Conservation (phyloP, 2,888 invertebrate genomes). For the Patella depressa region DNA sequence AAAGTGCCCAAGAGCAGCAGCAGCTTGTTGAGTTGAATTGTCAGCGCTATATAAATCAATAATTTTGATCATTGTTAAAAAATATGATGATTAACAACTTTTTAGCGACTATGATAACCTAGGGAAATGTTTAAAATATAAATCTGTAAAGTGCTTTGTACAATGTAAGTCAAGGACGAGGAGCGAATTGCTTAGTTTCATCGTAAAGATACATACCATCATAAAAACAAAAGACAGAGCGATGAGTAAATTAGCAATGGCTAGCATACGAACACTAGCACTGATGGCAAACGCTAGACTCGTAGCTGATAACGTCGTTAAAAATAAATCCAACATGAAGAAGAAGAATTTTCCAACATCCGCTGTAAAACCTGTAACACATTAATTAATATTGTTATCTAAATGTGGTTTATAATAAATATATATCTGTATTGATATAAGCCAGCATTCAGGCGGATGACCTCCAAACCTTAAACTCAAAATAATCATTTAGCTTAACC, state of each 20-base stretch:
- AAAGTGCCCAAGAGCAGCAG: too few relatives aligned
- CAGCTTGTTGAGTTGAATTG: too few relatives aligned
- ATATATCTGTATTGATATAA: not conserved
- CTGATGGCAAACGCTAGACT: constrained; percentile 66
- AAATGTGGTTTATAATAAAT: not conserved
- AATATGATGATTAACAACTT: too few relatives aligned
- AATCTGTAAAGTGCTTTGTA: not conserved
- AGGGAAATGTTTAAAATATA: not conserved
- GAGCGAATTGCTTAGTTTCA: too few relatives aligned
- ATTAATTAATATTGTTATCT: not conserved
- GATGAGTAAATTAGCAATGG: constrained; percentile 66
- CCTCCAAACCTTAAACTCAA: too few relatives aligned
- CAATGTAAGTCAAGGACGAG: not conserved
- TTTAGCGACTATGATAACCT: not conserved
- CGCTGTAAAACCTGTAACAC: constrained; percentile 52
- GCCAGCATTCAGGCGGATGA: not conserved
- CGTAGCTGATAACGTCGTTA: constrained; percentile 67
- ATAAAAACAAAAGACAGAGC: constrained; percentile 68
- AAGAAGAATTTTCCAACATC: constrained; percentile 63
- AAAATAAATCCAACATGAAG: constrained; percentile 61
- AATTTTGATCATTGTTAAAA: too few relatives aligned
- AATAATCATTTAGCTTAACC: not conserved
- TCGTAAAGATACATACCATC: constrained; percentile 61
- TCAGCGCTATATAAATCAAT: too few relatives aligned
- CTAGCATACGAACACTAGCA: constrained; percentile 63